Percentiles rank a stretch among this genome's conserved stretches.
phyloP scores from a whole-genome alignment of 2,888 invertebrate genomes.

The Pocota personata region DNA sequence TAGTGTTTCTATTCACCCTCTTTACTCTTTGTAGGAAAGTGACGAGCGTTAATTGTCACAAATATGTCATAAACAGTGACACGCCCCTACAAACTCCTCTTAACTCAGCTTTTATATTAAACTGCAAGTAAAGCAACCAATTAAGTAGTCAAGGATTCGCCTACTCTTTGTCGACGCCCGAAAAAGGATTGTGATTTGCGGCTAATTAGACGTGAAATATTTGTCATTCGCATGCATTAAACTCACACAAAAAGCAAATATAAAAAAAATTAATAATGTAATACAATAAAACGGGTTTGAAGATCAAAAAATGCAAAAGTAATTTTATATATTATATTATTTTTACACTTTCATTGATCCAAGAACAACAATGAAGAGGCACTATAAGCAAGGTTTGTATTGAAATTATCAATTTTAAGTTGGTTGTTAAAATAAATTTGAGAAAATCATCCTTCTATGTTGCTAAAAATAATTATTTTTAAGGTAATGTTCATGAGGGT shows the following conservation, averaged over 20 bases:
- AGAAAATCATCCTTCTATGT: no score
- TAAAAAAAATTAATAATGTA: not conserved
- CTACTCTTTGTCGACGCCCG: slow-evolving; percentile 18
- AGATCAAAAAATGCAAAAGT: no score
- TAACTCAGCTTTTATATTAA: slow-evolving; percentile 41
- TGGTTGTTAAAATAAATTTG: no score
- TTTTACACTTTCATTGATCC: no score
- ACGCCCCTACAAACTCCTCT: slow-evolving; percentile 49
- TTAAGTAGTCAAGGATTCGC: slow-evolving; percentile 65
- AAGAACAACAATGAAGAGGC: no score
- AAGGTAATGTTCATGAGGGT: no score
- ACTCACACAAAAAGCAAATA: not conserved
- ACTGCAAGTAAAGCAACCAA: slow-evolving; percentile 46
- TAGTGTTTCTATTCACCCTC: not conserved
- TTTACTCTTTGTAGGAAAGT: slow-evolving; percentile 17
- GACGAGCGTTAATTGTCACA: slow-evolving; percentile 57
- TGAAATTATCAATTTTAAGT: no score
- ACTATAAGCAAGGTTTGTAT: no score
- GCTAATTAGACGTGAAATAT: slow-evolving; percentile 59
- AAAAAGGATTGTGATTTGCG: slow-evolving; percentile 36
- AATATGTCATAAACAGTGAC: slow-evolving; percentile 68
- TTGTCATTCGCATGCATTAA: slow-evolving; percentile 30
- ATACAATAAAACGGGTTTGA: no score
- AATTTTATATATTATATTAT: no score
- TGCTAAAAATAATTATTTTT: no score